Evolutionary conservation across 2,888 invertebrate genomes (phyloP).

Genomic region (Drosophila rubida): DNA sequence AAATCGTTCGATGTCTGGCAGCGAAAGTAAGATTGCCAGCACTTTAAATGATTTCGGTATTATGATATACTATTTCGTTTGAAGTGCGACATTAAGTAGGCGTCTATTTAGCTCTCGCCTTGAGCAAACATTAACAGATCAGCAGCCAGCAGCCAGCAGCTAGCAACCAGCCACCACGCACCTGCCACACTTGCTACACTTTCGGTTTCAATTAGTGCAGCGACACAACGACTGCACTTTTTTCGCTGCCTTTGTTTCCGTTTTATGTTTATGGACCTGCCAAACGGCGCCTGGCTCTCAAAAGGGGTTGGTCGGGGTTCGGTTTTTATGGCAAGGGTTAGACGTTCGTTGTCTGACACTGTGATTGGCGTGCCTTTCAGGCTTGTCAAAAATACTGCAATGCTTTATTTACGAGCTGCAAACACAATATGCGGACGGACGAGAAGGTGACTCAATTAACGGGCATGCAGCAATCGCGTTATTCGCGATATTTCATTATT

Average conservation of each 20-base stretch:
- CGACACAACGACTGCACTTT: constrained; percentile 15
- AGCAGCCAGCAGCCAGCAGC: no score
- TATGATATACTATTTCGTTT: constrained; percentile 42
- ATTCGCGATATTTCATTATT: background rate
- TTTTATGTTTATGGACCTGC: constrained; percentile 43
- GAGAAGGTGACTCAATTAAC: constrained; percentile 17
- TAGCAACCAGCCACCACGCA: constrained; percentile 31
- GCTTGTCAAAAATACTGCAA: constrained; percentile 31
- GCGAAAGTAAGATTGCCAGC: constrained; percentile 56
- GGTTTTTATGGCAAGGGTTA: constrained; percentile 55
- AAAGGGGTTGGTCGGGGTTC: constrained; percentile 49
- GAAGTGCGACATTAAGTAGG: constrained; percentile 66
- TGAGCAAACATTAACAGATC: constrained; percentile 13
- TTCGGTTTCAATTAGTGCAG: constrained; percentile 47
- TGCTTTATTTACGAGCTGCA: constrained; percentile 35
- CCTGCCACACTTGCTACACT: constrained; percentile 41
- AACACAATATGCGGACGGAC: constrained; percentile 17
- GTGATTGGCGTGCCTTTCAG: constrained; percentile 16
- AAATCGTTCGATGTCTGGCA: constrained; percentile 14
- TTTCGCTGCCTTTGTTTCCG: background rate
- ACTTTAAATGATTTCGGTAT: constrained; percentile 20
- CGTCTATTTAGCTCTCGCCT: constrained; percentile 28
- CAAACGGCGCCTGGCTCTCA: constrained; percentile 45
- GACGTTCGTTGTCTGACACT: constrained; percentile 2
- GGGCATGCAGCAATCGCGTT: background rate